phyloP scores from a whole-genome alignment of 1,140 invertebrate genomes.

The Cyclargus thomasi region DNA sequence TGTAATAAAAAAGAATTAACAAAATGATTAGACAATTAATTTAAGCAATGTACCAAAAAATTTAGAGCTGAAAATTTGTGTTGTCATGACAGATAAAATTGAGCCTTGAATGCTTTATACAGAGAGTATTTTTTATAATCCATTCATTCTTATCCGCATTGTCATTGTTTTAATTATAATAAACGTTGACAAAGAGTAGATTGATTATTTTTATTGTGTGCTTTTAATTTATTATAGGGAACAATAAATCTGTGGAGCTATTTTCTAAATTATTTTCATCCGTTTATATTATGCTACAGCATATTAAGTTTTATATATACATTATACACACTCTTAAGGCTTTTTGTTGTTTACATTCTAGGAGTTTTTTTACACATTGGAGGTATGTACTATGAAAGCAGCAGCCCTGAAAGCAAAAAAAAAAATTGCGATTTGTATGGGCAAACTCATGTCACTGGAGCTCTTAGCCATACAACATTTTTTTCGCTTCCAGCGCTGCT shows the following conservation, averaged over 20 bases:
- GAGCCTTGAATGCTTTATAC: not conserved
- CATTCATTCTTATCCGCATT: not conserved
- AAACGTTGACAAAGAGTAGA: conserved; percentile 6
- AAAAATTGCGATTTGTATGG: too few relatives aligned
- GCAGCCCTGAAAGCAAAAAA: too few relatives aligned
- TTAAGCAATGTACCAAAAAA: not conserved
- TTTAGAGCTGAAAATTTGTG: not conserved
- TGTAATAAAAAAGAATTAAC: too few relatives aligned
- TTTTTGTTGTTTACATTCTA: too few relatives aligned
- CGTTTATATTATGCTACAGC: not conserved
- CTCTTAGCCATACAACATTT: too few relatives aligned
- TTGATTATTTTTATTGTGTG: conserved; percentile 1
- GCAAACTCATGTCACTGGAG: too few relatives aligned
- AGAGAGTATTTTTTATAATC: not conserved
- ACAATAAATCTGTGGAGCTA: not conserved
- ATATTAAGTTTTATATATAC: not conserved
- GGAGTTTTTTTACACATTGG: too few relatives aligned
- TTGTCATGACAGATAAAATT: not conserved
- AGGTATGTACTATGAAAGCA: too few relatives aligned
- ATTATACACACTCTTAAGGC: too few relatives aligned
- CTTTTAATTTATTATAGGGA: not conserved
- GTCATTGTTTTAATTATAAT: conserved; percentile 4
- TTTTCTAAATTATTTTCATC: not conserved
- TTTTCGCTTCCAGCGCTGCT: too few relatives aligned
- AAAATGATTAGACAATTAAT: too few relatives aligned